phyloP scores from a whole-genome alignment of 2,888 invertebrate genomes.

The Ectemnius continuus region DNA sequence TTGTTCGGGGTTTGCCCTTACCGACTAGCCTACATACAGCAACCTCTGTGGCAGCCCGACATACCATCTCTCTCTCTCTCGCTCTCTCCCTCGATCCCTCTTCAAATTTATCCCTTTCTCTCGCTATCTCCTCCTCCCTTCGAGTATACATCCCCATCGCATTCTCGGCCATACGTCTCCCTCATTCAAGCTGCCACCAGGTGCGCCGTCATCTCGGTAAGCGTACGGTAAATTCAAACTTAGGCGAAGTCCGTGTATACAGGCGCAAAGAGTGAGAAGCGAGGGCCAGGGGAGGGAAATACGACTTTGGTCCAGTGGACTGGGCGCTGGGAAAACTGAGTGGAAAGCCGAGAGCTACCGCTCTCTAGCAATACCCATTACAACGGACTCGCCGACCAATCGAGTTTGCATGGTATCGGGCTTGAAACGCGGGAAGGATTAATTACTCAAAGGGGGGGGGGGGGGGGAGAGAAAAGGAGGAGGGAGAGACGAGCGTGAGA shows the following conservation, averaged over 20 bases:
- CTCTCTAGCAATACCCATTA: slow-evolving; percentile 1
- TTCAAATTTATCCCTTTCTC: slow-evolving; percentile 20
- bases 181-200: slow-evolving; percentile 61
- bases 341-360: slow-evolving; percentile 11
- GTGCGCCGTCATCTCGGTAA: slow-evolving; percentile 66
- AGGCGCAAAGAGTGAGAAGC: slow-evolving; percentile 9
- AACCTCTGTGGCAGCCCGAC: slow-evolving; percentile 42
- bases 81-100: slow-evolving; percentile 14
- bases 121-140: neutral
- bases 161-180: slow-evolving; percentile 30
- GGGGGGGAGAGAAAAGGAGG: no score
- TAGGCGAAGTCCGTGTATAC: slow-evolving; percentile 60
- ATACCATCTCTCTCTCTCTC: slow-evolving; percentile 26
- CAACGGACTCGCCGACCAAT: no score
- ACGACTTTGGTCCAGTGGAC: slow-evolving; percentile 29
- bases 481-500: no score
- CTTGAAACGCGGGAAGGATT: slow-evolving; percentile 5
- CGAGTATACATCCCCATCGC: no score
- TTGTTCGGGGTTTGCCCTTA: slow-evolving; percentile 69
- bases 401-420: neutral
- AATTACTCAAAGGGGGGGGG: neutral
- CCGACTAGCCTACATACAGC: slow-evolving; percentile 60
- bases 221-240: slow-evolving; percentile 72
- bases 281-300: neutral
- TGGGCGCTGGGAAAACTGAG: slow-evolving; percentile 26